phyloP scores from a whole-genome alignment of 2,113 vertebrate species.

The Psammodynastes pulverulentus region DNA sequence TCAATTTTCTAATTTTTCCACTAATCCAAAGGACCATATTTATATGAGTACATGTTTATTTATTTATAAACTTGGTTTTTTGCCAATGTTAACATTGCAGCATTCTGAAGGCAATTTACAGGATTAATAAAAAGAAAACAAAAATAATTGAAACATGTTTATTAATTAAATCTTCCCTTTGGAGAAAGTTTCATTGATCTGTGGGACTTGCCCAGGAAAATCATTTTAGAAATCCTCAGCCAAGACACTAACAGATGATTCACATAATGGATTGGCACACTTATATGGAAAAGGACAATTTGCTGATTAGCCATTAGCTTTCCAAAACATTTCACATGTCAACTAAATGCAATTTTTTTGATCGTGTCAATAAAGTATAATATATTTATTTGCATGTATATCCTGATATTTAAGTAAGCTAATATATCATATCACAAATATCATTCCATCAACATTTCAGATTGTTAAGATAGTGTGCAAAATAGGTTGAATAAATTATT shows the following conservation, averaged over 20 bases:
- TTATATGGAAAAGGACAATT: background rate
- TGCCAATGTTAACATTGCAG: background rate
- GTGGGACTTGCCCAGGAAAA: background rate
- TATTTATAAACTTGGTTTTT: background rate
- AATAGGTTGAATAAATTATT: background rate
- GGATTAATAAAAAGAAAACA: background rate
- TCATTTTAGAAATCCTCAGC: background rate
- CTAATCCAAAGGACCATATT: background rate
- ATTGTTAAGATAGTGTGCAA: background rate
- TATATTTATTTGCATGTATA: background rate
- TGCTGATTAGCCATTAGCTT: background rate
- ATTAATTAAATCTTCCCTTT: background rate
- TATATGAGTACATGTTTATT: background rate
- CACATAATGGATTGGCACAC: background rate
- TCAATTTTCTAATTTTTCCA: background rate
- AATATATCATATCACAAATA: background rate
- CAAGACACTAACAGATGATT: background rate
- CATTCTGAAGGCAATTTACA: background rate
- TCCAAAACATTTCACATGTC: background rate
- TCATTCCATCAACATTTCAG: background rate
- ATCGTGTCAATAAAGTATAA: background rate
- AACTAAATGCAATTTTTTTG: background rate
- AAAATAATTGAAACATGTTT: background rate
- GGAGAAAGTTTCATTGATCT: background rate
- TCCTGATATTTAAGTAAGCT: background rate